Evolutionary conservation across 2,888 invertebrate genomes (phyloP).

Genomic region (Phengaris alcon): DNA sequence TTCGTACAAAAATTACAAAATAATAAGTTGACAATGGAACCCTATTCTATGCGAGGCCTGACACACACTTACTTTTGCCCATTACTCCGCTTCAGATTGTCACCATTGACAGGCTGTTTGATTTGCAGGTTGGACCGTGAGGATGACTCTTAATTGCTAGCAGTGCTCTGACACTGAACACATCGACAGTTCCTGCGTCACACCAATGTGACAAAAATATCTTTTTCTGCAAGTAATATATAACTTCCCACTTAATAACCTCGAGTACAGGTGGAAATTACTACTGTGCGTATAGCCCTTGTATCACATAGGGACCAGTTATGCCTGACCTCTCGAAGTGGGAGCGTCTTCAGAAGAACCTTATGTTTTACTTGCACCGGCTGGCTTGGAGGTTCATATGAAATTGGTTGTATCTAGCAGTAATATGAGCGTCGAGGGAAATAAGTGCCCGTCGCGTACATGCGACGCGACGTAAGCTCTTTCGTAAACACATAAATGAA

Average conservation of each 20-base stretch:
- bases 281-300: slow-evolving; percentile 60
- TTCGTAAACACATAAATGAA: slow-evolving; percentile 40
- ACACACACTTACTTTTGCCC: too few species aligned
- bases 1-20: too few species aligned
- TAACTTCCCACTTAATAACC: slow-evolving; percentile 71
- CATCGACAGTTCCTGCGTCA: too few species aligned
- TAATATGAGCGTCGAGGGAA: slow-evolving; percentile 70
- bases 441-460: slow-evolving; percentile 56
- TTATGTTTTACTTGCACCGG: slow-evolving; percentile 44
- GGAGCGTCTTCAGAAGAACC: slow-evolving; percentile 35
- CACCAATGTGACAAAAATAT: neutral
- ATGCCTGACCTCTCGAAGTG: slow-evolving; percentile 51
- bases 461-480: slow-evolving; percentile 43
- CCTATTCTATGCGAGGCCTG: too few species aligned
- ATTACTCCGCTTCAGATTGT: too few species aligned
- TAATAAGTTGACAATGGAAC: too few species aligned
- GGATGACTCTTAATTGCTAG: too few species aligned
- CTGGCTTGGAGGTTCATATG: slow-evolving; percentile 51
- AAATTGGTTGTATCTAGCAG: slow-evolving; percentile 59
- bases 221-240: slow-evolving; percentile 48
- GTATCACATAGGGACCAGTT: slow-evolving; percentile 57
- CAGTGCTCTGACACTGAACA: too few species aligned
- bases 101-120: too few species aligned
- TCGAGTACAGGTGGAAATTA: slow-evolving; percentile 73
- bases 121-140: too few species aligned